These are phyloP conservation scores for Melitaea cinxia DNA, from an alignment of 1,140 invertebrate genomes.

Conservation along the genomic window DNA sequence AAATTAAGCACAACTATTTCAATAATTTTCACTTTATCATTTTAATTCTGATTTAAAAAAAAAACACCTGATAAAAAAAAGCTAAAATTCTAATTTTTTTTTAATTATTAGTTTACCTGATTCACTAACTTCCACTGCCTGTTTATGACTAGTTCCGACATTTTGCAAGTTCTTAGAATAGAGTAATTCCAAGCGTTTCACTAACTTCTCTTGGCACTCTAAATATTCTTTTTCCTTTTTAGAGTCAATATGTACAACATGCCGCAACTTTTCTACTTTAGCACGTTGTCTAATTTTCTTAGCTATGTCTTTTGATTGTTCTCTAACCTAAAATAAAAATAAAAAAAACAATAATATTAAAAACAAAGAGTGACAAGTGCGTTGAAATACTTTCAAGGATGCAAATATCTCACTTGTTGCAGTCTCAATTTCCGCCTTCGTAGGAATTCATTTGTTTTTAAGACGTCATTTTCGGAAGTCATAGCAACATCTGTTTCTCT, in stretches of 20 bases:
- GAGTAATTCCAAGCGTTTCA: constrained; percentile 63
- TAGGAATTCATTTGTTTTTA: constrained; percentile 77
- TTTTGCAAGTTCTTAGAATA: constrained; percentile 64
- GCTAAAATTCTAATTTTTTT: no score
- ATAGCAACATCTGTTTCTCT: constrained; percentile 36
- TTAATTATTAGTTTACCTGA: not conserved
- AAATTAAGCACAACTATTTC: no score
- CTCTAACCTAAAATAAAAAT: constrained; percentile 67
- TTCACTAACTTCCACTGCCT: constrained; percentile 48
- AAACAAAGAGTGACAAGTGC: constrained; percentile 1
- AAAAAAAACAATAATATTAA: not conserved
- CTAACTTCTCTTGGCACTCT: constrained; percentile 62
- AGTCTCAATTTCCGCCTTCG: constrained; percentile 72
- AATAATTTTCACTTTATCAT: no score
- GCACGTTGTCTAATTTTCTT: constrained; percentile 75
- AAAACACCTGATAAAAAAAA: no score
- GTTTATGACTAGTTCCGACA: constrained; percentile 65
- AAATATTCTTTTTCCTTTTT: constrained; percentile 69
- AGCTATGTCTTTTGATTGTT: constrained; percentile 79
- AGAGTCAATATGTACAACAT: constrained; percentile 53
- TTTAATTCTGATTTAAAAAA: no score
- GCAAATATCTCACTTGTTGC: constrained; percentile 71
- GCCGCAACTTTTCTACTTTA: constrained; percentile 66
- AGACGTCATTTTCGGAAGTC: constrained; percentile 68
- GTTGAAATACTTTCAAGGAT: constrained; percentile 7